Evolutionary conservation across 2,113 vertebrate genomes (phyloP).

Genomic region (Podarcis raffonei): DNA sequence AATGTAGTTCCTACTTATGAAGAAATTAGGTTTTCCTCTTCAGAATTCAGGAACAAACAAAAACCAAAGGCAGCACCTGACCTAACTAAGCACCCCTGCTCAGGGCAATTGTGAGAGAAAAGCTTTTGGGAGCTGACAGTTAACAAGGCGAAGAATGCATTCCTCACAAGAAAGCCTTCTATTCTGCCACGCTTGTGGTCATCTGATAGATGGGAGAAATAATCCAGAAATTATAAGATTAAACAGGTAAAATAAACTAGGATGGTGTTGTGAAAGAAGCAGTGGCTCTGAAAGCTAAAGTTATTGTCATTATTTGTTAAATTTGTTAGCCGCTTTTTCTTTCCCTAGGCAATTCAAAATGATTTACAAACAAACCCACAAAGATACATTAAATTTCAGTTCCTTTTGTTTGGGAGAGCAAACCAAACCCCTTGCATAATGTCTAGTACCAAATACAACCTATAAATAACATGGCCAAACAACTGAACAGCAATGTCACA

Average conservation of each 20-base stretch:
- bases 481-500: not conserved
- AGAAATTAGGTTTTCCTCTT: too few relatives aligned
- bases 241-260: not conserved
- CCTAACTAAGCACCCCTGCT: too few relatives aligned
- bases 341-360: too few relatives aligned
- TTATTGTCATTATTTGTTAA: too few relatives aligned
- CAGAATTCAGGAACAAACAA: not conserved
- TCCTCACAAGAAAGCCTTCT: not conserved
- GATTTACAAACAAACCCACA: too few relatives aligned
- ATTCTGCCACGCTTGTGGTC: not conserved
- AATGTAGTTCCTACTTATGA: not conserved
- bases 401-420: not conserved
- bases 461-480: not conserved
- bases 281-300: not conserved
- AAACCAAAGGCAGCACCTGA: not conserved
- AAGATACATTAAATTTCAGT: not conserved
- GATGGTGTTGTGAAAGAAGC: not conserved
- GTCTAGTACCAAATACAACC: not conserved
- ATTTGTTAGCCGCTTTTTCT: too few relatives aligned
- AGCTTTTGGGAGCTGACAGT: not conserved
- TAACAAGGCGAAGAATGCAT: not conserved
- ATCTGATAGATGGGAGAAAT: not conserved
- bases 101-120: not conserved
- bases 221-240: not conserved
- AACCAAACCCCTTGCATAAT: not conserved